Base-by-base conservation (phyloP, 2,797 vertebrate species). In the Sebastes itinus region DNA sequence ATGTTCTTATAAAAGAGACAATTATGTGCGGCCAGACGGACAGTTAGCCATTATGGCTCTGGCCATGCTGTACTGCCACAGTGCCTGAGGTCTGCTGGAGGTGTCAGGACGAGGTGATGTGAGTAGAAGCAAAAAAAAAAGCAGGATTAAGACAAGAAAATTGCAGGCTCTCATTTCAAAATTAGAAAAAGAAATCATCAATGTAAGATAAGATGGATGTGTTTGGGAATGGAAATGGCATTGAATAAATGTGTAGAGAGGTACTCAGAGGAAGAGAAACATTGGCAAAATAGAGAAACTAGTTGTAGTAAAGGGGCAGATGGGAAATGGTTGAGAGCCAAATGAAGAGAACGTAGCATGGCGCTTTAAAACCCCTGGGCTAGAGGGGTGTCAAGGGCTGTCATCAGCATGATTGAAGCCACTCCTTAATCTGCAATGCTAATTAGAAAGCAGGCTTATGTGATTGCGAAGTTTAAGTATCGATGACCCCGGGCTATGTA, bases 401-500 rank as follows among this genome's bases (percentile, higher is more conserved):
- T 94, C 94, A 91, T 87, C 88, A 93, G 89, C 68, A 67, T 92
- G 93, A 95, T 93, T 93, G 93, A 94, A 95, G 91, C 91, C 88
- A 87, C 89, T 93, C 72, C 84, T 93, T 94, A 93, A 95, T 95
- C 94, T 95, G 91, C 88, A 92, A 94, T 93, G 93, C 94, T 95
- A 95, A 95, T 96, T 95, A 93, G 91, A 93, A 92, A 88, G 89
- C 82, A 81, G 90, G 84, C 88, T 93, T 90, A 88, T 93, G 92
- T 94, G 95, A 94, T 94, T 94, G 92, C 88, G 87, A 89, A 94
- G 90, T 94, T 94, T 89, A 94, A 94, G 92, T 94, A 92, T 95
- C 74, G 85, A 90, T 93, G 94, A 94, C 94, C 93, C 72, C 25
- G 52, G 89, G 94, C 92, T 83, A 82, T 60, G 75, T 27, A 62